A percentile compares a stretch with the other conserved stretches of the same genome.
phyloP scores from a whole-genome alignment of 2,113 vertebrate species.

The Gymnocephalus cernua region DNA sequence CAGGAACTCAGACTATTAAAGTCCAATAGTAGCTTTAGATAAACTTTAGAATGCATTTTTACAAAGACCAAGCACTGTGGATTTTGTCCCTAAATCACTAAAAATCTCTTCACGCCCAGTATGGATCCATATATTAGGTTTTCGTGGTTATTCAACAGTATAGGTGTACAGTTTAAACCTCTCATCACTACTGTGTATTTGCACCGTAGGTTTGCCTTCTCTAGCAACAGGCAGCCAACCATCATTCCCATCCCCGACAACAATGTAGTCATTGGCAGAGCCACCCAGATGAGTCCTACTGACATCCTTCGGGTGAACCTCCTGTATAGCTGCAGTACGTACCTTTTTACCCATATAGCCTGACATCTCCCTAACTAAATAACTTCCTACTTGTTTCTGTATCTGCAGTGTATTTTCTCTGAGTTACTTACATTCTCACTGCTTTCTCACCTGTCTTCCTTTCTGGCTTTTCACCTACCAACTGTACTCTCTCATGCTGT shows the following conservation, averaged over 20 bases:
- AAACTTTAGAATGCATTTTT: neutral
- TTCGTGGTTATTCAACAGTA: neutral
- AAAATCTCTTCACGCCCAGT: no score
- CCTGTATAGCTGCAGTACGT: slow-evolving; percentile 76
- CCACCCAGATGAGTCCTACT: slow-evolving; percentile 61
- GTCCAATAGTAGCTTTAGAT: no score
- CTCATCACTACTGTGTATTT: neutral
- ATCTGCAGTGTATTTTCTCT: neutral
- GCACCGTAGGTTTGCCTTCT: slow-evolving; percentile 73
- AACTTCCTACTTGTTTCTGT: neutral
- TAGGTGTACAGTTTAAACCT: neutral
- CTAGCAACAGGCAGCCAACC: slow-evolving; percentile 66
- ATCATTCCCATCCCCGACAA: slow-evolving; percentile 69
- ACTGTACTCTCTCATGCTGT: neutral
- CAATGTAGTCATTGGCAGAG: slow-evolving; percentile 65
- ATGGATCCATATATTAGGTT: neutral
- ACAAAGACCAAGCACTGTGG: neutral
- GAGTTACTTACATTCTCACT: neutral
- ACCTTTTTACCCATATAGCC: neutral
- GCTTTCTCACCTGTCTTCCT: no score
- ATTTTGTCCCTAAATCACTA: no score
- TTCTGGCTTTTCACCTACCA: neutral
- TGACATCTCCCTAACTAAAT: neutral
- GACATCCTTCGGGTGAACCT: slow-evolving; percentile 78
- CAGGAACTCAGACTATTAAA: no score